Evolutionary conservation across 2,113 vertebrate genomes (phyloP).

Genomic region (Chaetura pelagica): DNA sequence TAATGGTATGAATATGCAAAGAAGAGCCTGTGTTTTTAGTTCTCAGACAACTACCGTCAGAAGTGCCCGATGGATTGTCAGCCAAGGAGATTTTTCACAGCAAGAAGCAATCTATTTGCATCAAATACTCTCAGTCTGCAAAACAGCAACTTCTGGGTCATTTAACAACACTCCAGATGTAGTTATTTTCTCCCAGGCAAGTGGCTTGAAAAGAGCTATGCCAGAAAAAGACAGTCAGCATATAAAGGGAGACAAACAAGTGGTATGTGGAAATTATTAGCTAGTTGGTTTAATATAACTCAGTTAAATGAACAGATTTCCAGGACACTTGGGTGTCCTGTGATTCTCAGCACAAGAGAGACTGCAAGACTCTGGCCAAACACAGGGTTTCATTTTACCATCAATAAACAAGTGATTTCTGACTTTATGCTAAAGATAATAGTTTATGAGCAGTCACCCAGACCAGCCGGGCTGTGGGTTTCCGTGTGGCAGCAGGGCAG

Average conservation of each 20-base stretch:
- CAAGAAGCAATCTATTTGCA: conserved; percentile 57
- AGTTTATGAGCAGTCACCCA: not conserved
- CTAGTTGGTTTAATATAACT: conserved; percentile 21
- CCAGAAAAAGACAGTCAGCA: not conserved
- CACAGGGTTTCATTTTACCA: not conserved
- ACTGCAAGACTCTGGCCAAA: not conserved
- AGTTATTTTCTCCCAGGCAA: conserved; percentile 47
- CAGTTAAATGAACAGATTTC: conserved; percentile 38
- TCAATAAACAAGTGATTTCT: not conserved
- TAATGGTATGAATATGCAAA: conserved; percentile 1
- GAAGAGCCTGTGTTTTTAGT: conserved; percentile 13
- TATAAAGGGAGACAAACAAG: conserved; percentile 3
- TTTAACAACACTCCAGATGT: conserved; percentile 58
- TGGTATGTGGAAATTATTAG: conserved; percentile 38
- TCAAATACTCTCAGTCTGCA: conserved; percentile 48
- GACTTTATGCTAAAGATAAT: not conserved
- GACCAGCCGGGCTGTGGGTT: not conserved
- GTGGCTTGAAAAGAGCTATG: conserved; percentile 32
- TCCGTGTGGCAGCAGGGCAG: not conserved
- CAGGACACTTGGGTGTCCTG: not conserved
- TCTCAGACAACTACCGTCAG: not conserved
- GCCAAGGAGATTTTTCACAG: conserved; percentile 36
- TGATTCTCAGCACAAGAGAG: not conserved
- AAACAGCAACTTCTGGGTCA: conserved; percentile 69
- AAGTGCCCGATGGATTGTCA: conserved; percentile 29